Base-by-base conservation (phyloP, 2,797 vertebrate species). In the Pseudochromis fuscus region DNA sequence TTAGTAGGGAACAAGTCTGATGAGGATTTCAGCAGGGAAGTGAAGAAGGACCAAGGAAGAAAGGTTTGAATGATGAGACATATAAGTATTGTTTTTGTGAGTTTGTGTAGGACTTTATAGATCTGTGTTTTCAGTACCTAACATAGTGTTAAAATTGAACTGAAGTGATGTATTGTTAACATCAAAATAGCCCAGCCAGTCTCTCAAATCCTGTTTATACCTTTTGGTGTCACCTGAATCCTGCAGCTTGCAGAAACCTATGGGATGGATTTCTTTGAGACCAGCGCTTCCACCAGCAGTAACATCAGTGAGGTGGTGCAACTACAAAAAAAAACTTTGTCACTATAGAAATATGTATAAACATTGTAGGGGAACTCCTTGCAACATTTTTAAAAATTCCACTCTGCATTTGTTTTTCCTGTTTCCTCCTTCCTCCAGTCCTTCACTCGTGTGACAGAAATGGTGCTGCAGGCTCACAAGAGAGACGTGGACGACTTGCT, bases 221-320 rank as follows among this genome's bases (percentile, higher is more conserved):
- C n/a, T n/a, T n/a, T n/a, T n/a, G n/a, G n/a, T n/a, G n/a, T n/a
- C 2, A 28, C 9, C 33, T 61, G n/a, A 49, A 45, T 84, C 24
- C 88, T 67, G 6, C 90, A 98, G 96, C 92, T 98, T 62, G 97
- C 96, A 49, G 93, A 94, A 74, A 94, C 93, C 79, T 97, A 96
- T 3, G 96, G 96, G 75, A 96, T 97, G 96, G 95, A 96, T 59
- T 98, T 97, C 90, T 97, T 95, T 57, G 96, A 98, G 92, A 95
- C 96, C 87, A 98, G 96, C 59, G 96, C 96, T 83, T 95, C 95
- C 79, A 95, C 93, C 76, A 96, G 94, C 87, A 89, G 87, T 77
- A 96, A 97, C 82, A 95, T 98, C 77, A 95, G 64, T 40, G 96
- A 98, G 96, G 97, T 96, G 85, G 5, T 38, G 11, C 18, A 55